Evolutionary conservation across 2,113 vertebrate genomes (phyloP), one percentile per base, ranked within the genome.

Genomic region (Tamias sibiricus): DNA sequence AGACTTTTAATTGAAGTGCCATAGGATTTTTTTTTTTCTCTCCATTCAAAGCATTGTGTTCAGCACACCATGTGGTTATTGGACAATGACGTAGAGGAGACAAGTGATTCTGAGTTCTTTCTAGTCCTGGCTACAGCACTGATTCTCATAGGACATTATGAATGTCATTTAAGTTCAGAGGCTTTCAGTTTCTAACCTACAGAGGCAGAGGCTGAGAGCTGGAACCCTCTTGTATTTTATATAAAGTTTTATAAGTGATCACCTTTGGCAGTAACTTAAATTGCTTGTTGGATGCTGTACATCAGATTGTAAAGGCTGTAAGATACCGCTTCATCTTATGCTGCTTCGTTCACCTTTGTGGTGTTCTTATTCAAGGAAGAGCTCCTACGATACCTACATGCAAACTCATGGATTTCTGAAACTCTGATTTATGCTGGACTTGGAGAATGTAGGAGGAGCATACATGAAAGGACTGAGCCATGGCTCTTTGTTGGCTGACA

Each of bases 391-490:
- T 57, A 47, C 59, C 22, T 11, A 37, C 26, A 20, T 2, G 2
- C 6, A 66, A 68, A 52, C 28, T 64, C 44, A 82, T 2, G 68
- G 14, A 57, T 57, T 57, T 20, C 32, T 87, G 35, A 8, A 11
- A 44, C 6, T 19, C 30, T 1, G 6, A 57, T 24, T 57, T 57
- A 24, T 16, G 20, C 32, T 52, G 66, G 12, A 24, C 71, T 37
- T 19, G 14, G 6, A 47, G 4, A 35, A 8, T 28, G 6, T 54
- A 26, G 17, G 35, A 80, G 32, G 35, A 8, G 2, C 32, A n/a
- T 57, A 2, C 4, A 3, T 57, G 24, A 6, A 32, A 11, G 54
- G 16, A 14, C n/a, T n/a, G 3, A 17, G 4, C 20, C 0, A 1
- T 52, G 42, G 52, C 54, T 44, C 6, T 35, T 68, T 37, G 8